Base-by-base conservation (phyloP, 2,888 invertebrate genomes). In the Xestoiulus laeticollis region DNA sequence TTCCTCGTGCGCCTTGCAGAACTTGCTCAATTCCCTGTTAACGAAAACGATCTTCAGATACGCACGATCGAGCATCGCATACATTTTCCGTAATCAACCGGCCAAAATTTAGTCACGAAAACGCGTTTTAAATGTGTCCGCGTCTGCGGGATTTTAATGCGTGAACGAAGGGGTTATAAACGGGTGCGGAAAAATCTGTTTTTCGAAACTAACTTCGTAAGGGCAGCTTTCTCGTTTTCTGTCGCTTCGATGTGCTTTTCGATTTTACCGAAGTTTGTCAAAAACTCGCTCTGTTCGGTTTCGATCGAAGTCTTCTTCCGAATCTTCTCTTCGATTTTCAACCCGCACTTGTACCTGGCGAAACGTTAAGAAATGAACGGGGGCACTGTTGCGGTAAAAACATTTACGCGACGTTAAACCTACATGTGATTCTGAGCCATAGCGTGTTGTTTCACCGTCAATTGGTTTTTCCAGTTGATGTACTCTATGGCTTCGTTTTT, bases 401-500 rank as follows among this genome's bases (percentile, higher is more conserved):
- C 48, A 12, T 16, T 14, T 4, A 48, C 5, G 16, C 48, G 14
- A 12, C 5, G 16, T 4, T 12, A 43, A 43, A 43, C 48, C 93
- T 90, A 95, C 95, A 94, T 93, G 90, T 94, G 94, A 90, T 94
- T 94, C 92, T 97, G 96, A 89, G 94, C 94, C 44, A 96, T 91
- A 90, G 94, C 93, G 92, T 96, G 96, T 90, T 95, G 94, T 1
- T 94, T 94, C 87, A 94, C 93, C 1, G 94, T 93, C 0, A 95
- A 93, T 3, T 94, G 93, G 91, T 99, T 99, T 91, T 98, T 96
- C 30, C 95, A 91, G 89, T 95, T 95, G 90, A 99, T 93, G 90
- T 95, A 95, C 85, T 95, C 94, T 8, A 96, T 94, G 0, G 96
- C 96, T 88, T 95, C 95, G 88, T 95, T 94, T 94, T 95, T 96